These are phyloP conservation scores for Conus betulinus DNA, from an alignment of 1,140 invertebrate genomes.

Conservation along the genomic window DNA sequence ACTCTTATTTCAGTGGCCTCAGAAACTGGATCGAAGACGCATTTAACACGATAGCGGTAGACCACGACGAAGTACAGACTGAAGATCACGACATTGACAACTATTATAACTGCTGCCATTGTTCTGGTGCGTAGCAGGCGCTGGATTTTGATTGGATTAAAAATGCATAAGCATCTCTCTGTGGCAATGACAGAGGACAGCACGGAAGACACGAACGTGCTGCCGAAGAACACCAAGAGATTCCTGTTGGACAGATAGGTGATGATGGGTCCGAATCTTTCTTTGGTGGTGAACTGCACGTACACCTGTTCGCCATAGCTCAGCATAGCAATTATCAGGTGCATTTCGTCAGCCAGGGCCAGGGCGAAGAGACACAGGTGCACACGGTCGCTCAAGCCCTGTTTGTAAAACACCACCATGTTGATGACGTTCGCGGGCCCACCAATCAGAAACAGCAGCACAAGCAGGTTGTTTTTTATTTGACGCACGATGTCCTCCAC, in stretches of 20 bases:
- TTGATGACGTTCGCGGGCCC: neutral
- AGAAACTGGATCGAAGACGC: neutral
- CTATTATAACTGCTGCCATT: neutral
- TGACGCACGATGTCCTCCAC: neutral
- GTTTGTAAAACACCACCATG: neutral
- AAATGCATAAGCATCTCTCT: neutral
- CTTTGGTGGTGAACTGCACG: neutral
- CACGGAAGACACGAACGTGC: neutral
- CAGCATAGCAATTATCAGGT: neutral
- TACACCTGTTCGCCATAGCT: neutral
- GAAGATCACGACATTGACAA: neutral
- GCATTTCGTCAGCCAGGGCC: neutral
- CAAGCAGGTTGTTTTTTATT: neutral
- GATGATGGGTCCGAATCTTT: neutral
- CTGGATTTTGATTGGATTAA: neutral
- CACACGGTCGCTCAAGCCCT: neutral
- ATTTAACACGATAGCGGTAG: neutral
- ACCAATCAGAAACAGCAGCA: neutral
- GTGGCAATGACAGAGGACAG: neutral
- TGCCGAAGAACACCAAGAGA: neutral
- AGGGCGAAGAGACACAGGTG: conserved; percentile 3
- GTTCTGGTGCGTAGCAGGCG: neutral
- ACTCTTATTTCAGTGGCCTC: neutral
- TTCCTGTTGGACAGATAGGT: neutral
- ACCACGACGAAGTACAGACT: neutral